These are phyloP conservation scores for Lepidocyrtinus sp. DNA, from an alignment of 2,888 invertebrate species.

Conservation along the genomic window DNA sequence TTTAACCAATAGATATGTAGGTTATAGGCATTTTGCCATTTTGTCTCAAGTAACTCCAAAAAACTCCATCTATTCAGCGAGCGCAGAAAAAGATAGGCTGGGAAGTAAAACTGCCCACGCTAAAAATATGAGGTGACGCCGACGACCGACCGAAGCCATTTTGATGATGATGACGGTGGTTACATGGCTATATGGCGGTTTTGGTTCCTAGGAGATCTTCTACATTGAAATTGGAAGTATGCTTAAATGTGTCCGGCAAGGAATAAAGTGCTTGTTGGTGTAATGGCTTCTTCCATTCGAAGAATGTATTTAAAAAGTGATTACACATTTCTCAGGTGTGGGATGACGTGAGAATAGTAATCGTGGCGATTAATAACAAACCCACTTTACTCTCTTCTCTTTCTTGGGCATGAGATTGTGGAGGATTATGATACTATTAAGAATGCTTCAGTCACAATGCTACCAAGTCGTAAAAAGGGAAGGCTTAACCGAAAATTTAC, in stretches of 20 bases:
- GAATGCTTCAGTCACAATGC: no score
- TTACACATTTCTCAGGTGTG: constrained; percentile 48
- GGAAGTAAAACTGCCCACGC: constrained; percentile 62
- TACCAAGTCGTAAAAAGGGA: no score
- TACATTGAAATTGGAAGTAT: not conserved
- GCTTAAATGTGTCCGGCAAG: not conserved
- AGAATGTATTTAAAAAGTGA: constrained; percentile 12
- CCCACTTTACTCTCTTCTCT: not conserved
- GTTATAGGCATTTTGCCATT: constrained; percentile 59
- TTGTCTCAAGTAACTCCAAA: constrained; percentile 40
- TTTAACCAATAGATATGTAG: constrained; percentile 52
- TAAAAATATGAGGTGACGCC: constrained; percentile 68
- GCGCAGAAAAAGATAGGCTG: constrained; percentile 19
- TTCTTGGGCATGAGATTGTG: no score
- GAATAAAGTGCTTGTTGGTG: not conserved
- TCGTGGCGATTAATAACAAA: not conserved
- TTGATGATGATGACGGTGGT: constrained; percentile 11
- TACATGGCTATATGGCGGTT: no score
- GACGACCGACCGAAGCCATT: constrained; percentile 5
- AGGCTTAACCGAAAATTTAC: no score
- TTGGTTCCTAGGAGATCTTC: constrained; percentile 44
- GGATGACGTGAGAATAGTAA: constrained; percentile 36
- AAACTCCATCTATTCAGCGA: constrained; percentile 9
- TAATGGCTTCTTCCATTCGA: not conserved
- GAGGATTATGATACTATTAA: no score